Evolutionary conservation across 2,797 vertebrate genomes (phyloP), one percentile per base, ranked within the genome.

Genomic region (Malurus splendens): DNA sequence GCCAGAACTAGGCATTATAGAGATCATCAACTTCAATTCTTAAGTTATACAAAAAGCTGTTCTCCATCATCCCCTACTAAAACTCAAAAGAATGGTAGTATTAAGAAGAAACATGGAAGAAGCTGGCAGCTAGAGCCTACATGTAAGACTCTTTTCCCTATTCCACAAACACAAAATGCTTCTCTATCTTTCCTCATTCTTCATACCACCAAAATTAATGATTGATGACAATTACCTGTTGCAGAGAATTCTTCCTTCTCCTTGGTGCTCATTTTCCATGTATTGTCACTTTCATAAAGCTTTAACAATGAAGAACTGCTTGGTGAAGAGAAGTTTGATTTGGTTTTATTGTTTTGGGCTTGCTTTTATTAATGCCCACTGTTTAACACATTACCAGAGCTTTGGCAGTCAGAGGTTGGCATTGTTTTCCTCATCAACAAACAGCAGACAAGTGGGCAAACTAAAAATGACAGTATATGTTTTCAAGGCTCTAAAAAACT

Each of bases 161-260:
- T 48, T 44, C 23, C 51, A 82, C 20, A 60, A 57, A 73, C 28
- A 72, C 10, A 73, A 87, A 78, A 66, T 14, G 38, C 20, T 80
- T 57, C 47, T 61, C 25, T 32, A 7, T 17, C 18, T 81, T 74
- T 70, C 15, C 23, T n/a, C 25, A 48, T 41, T 79, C 22, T 64
- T 73, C n/a, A 30, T 5, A 79, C 2, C 36, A 82, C 11, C 47
- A 75, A 60, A 91, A 86, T 50, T 8, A 86, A 86, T 5, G 1
- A 68, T 18, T 57, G 47, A 67, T 32, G 14, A 61, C 80, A 75
- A 60, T 91, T 91, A 95, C 92, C 94, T 94, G 75, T 42, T 89
- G 67, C 55, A 81, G 72, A 52, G 36, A 67, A 59, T 66, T 90
- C 55, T 74, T 93, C 48, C 12, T 88, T 48, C 44, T 85, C 30